Base-by-base conservation (phyloP, 2,797 vertebrate species). In the Brachyalestes nurse region DNA sequence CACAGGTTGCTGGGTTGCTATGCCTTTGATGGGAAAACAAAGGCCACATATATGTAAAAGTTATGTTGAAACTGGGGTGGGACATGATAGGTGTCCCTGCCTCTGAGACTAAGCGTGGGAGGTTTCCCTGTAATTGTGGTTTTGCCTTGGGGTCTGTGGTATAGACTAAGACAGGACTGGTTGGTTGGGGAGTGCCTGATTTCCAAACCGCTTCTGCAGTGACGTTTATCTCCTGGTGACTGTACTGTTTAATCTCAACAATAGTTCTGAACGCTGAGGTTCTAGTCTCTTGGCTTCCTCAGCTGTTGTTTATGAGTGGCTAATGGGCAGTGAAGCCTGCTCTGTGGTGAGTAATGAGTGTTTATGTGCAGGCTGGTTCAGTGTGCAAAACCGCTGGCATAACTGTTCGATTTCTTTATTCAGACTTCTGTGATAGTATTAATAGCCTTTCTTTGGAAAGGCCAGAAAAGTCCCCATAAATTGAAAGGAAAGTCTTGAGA, bases 291-390 rank as follows among this genome's bases (percentile, higher is more conserved):
- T 42, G 1, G 17, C 2, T 51, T 55, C 40, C 38, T 73, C 21
- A 21, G 79, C 77, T 2, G 76, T 78, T 90, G 90, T 91, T 92
- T 91, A 90, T 86, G 82, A 64, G 85, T 67, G 82, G 83, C 19
- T 87, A 87, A 88, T 12, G 28, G 86, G 86, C 83, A 82, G 78
- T 84, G 84, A 80, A 23, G 84, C 69, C 60, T 6, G 62, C 79
- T 69, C 72, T 64, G 81, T 84, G 74, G 57, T 86, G 78, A 91
- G 78, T 78, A 84, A 87, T 78, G 69, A 34, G 34, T 90, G 82
- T 90, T 92, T 90, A 82, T 83, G 79, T 84, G 84, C 77, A 65
- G 75, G 80, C 75, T 34, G 85, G 81, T 88, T 75, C 80, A 82
- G 80, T 76, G 75, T 81, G 71, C 61, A 62, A 78, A 83, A 84